Conservation (phyloP, 2,797 vertebrate species). For the Hipposideros larvatus region DNA sequence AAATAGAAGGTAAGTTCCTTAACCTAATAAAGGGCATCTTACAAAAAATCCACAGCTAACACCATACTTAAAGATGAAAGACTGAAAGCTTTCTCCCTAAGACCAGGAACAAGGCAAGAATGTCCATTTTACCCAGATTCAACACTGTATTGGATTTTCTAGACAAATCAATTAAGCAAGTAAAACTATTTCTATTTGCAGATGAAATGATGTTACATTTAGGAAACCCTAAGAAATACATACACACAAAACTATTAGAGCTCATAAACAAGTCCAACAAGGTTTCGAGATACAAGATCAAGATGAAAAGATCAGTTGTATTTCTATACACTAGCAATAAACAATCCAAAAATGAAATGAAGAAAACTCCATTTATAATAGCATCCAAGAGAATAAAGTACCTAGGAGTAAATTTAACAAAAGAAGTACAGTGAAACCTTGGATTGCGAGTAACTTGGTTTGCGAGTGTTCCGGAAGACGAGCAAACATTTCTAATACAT, state of each 20-base stretch:
- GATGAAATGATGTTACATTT: background rate
- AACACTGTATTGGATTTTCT: background rate
- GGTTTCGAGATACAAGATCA: background rate
- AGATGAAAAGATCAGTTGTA: background rate
- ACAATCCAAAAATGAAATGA: background rate
- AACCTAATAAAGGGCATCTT: background rate
- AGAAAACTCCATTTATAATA: constrained; percentile 6
- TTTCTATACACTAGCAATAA: background rate
- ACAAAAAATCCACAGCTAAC: background rate
- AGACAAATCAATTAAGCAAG: background rate
- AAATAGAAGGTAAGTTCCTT: constrained; percentile 14
- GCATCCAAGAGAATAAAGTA: constrained; percentile 2
- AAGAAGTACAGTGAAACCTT: background rate
- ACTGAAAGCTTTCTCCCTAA: background rate
- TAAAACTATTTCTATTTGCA: constrained; percentile 30
- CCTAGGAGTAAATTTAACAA: background rate
- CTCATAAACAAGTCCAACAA: background rate
- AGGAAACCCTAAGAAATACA: background rate
- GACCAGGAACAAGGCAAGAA: background rate
- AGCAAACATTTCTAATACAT: no score
- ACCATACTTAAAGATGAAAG: background rate
- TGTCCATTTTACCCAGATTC: background rate
- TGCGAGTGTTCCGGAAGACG: no score
- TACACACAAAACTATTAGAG: background rate
- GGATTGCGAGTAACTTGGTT: no score